phyloP scores from a whole-genome alignment of 92 coral and sea anemone species.

The Phenganax marumi region DNA sequence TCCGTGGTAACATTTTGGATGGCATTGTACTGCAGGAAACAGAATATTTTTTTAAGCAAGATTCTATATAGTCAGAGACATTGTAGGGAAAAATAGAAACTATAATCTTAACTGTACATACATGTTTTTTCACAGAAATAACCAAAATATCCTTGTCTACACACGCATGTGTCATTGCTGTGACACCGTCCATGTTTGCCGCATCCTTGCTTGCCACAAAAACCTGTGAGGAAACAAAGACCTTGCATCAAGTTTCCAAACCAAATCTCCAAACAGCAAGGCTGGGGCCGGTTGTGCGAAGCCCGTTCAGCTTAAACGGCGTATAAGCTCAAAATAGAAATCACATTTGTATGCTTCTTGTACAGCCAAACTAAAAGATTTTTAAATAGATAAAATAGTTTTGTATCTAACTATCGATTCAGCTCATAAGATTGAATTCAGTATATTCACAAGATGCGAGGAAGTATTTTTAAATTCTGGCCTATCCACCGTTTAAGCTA shows the following conservation, averaged over 20 bases:
- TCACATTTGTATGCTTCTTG: no score
- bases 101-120: conserved; percentile 26
- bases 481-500: no score
- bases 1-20: conserved; percentile 81
- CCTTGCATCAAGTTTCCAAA: no score
- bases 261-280: neutral
- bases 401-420: no score
- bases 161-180: conserved; percentile 81
- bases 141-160: conserved; percentile 84
- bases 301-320: no score
- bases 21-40: conserved; percentile 61
- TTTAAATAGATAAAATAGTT: no score
- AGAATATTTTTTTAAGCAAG: neutral
- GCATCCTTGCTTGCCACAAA: conserved; percentile 87
- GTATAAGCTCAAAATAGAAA: no score
- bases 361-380: no score
- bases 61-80: neutral
- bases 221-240: conserved; percentile 53
- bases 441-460: no score
- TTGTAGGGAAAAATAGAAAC: conserved; percentile 5
- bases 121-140: conserved; percentile 69
- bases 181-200: conserved; percentile 80
- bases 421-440: no score
- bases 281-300: no score
- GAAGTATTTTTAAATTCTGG: no score